Base-by-base conservation (phyloP, 1,140 invertebrate species). In the Drosophila kohkoa region DNA sequence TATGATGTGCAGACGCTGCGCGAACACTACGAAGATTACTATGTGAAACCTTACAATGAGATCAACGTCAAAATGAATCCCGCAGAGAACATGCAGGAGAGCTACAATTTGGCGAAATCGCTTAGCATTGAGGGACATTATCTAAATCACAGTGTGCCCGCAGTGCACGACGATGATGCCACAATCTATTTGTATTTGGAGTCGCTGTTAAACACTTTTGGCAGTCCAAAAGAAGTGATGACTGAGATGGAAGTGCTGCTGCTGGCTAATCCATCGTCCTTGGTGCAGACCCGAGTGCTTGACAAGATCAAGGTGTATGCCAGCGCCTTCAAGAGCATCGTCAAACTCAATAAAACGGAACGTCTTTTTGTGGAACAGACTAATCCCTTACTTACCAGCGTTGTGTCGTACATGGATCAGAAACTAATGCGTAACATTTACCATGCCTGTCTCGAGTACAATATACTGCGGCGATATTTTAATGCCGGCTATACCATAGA, bases 1-100 rank as follows among this genome's bases (percentile, higher is more conserved):
- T 92, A 90, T 52, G 90, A 92, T 65, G 55, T 91, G 13, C 81
- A 92, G 10, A 71, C 69, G 6, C 38, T 92, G 13, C 28, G 75
- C 5, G 64, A 92, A 6, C 77, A 88, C 46, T 92, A 92, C 48
- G 30, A 63, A 1, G n/a, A 58, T 1, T 92, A 74, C 28, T 92
- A 92, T 67, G 41, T 81, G 1, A 69, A 72, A 5, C 81, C 79
- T 0, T 92, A 59, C 41, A 13, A 64, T 3, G 57, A 75, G 59
- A 83, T 65, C 11, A 66, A 92, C 62, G 72, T 92, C 0, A 67
- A 58, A 45, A 80, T 92, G 74, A 52, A 46, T 1, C 16, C 69
- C 0, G 4, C 15, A 0, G 16, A 32, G 1, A 55, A 11, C n/a
- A n/a, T 92, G 52, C 13, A 45, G 16, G 60, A 58, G 0, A 52